Percentiles rank a stretch among this genome's conserved stretches.
These are phyloP conservation scores for Rhimphoctona megacephalus DNA, from an alignment of 2,888 invertebrate genomes.

Conservation along the genomic window DNA sequence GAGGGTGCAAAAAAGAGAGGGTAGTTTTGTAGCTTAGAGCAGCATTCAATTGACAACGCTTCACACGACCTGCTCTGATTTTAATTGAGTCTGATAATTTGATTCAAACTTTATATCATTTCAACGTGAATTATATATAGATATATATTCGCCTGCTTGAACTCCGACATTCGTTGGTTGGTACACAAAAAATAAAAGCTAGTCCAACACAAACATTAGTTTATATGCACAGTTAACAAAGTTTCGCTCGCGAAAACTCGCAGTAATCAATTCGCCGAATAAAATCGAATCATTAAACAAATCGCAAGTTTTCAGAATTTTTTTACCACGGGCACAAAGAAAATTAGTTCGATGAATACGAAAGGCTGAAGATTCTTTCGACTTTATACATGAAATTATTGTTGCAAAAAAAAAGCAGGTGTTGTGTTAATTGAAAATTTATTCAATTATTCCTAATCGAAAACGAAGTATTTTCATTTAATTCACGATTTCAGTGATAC, in stretches of 20 bases:
- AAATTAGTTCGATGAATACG: background rate
- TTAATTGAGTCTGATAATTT: conserved; percentile 65
- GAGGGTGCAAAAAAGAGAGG: background rate
- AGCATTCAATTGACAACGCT: conserved; percentile 38
- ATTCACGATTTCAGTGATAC: background rate
- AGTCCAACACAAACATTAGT: conserved; percentile 11
- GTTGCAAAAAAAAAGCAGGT: background rate
- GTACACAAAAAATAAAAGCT: background rate
- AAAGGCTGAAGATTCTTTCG: background rate
- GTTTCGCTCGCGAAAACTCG: conserved; percentile 20
- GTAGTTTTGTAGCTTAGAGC: conserved; percentile 29
- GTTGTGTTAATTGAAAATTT: background rate
- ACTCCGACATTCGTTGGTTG: conserved; percentile 27
- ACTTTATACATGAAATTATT: background rate
- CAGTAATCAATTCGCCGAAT: background rate
- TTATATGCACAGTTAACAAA: conserved; percentile 40
- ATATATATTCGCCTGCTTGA: conserved; percentile 10
- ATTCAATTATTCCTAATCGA: background rate
- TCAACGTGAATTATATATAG: conserved; percentile 38
- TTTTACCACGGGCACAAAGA: background rate
- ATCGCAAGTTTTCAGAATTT: background rate
- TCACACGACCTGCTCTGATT: conserved; percentile 40
- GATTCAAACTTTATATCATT: conserved; percentile 64
- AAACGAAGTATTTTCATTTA: background rate
- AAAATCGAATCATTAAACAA: conserved; percentile 15